Conservation (phyloP, 2,113 vertebrate species). For the Leptocoma aspasia region DNA sequence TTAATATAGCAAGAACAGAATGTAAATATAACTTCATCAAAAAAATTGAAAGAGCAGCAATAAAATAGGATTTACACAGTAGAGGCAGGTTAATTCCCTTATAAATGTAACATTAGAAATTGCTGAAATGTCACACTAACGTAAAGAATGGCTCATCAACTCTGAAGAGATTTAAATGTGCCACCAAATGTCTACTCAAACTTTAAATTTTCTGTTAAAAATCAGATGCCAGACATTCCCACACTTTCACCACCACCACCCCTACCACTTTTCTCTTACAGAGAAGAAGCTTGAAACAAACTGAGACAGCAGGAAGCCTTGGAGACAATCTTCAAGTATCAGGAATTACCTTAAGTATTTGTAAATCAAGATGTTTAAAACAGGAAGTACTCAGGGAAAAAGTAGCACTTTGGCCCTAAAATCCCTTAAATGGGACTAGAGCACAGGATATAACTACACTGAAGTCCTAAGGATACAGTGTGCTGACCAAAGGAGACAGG, state of each 20-base stretch:
- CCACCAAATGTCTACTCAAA: neutral
- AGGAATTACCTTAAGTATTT: neutral
- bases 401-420: neutral
- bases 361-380: neutral
- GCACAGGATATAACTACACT: neutral
- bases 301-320: neutral
- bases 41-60: neutral
- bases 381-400: neutral
- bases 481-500: neutral
- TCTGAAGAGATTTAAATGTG: neutral
- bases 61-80: neutral
- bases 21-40: neutral
- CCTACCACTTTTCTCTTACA: neutral
- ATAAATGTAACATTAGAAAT: neutral
- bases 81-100: neutral
- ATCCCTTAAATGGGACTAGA: neutral
- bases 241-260: neutral
- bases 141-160: neutral
- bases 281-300: neutral
- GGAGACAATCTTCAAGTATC: neutral
- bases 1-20: neutral
- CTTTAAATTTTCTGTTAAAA: neutral
- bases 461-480: neutral
- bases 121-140: neutral
- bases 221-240: neutral